phyloP scores from a whole-genome alignment of 2,113 vertebrate genomes.

The Scolopax mira region DNA sequence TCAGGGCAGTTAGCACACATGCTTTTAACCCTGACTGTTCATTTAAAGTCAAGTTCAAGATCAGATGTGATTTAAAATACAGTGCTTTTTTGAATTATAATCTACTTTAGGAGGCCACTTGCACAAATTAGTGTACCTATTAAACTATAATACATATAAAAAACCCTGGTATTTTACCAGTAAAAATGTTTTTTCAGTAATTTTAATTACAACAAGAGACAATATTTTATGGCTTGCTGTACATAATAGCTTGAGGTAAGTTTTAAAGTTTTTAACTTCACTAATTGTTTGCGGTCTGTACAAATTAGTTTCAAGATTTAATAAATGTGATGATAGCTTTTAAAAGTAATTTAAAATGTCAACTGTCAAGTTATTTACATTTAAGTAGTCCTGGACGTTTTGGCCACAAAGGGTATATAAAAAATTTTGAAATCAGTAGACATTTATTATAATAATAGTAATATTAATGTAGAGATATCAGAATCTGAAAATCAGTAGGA shows the following conservation, averaged over 20 bases:
- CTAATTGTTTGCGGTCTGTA: background rate
- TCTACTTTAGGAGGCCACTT: background rate
- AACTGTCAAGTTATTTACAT: background rate
- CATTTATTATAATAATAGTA: background rate
- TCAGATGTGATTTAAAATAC: background rate
- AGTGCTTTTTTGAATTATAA: background rate
- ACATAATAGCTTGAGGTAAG: background rate
- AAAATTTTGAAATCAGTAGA: background rate
- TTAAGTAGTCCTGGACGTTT: background rate
- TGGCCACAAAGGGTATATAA: accelerated
- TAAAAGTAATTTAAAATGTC: background rate
- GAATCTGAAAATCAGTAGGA: background rate
- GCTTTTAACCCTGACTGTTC: background rate
- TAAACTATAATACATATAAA: background rate
- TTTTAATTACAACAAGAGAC: background rate
- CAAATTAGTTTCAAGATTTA: background rate
- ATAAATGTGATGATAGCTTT: background rate
- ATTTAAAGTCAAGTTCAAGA: background rate
- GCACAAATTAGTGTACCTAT: background rate
- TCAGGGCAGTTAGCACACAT: background rate
- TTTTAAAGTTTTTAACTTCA: background rate
- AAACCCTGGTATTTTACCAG: background rate
- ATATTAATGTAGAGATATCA: background rate
- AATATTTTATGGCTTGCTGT: background rate
- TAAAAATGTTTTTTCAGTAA: background rate